Conservation (phyloP, 2,888 invertebrate genomes). For the Cantharis nigra region DNA sequence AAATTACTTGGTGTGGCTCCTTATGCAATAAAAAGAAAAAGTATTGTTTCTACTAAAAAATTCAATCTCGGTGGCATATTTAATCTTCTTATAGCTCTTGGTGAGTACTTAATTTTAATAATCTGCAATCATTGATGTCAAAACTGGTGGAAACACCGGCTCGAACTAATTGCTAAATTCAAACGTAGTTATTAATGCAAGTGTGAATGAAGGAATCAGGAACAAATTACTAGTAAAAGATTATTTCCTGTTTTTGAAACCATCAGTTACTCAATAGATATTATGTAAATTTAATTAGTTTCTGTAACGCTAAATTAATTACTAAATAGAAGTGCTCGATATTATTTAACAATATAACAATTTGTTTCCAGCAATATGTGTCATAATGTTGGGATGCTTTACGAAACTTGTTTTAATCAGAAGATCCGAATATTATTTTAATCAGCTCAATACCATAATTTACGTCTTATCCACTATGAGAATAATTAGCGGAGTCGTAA, state of each 20-base stretch:
- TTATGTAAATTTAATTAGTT: neutral
- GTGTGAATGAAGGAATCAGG: neutral
- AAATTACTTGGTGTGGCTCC: slow-evolving; percentile 11
- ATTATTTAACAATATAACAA: neutral
- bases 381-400: slow-evolving; percentile 6
- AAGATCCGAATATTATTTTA: slow-evolving; percentile 3
- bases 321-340: neutral
- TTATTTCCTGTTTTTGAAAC: neutral
- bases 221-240: neutral
- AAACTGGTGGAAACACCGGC: neutral
- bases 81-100: neutral
- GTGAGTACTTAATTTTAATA: neutral
- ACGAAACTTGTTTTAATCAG: slow-evolving; percentile 1
- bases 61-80: neutral
- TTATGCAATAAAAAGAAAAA: neutral
- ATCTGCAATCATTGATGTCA: neutral
- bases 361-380: slow-evolving; percentile 9
- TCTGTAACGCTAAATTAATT: neutral
- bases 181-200: neutral
- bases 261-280: neutral
- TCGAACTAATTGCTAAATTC: neutral
- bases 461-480: slow-evolving; percentile 6
- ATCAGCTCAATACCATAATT: slow-evolving; percentile 4
- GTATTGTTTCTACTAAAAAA: neutral
- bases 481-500: slow-evolving; percentile 12